Evolutionary conservation across 2,113 vertebrate genomes (phyloP).

Genomic region (Agapornis roseicollis): DNA sequence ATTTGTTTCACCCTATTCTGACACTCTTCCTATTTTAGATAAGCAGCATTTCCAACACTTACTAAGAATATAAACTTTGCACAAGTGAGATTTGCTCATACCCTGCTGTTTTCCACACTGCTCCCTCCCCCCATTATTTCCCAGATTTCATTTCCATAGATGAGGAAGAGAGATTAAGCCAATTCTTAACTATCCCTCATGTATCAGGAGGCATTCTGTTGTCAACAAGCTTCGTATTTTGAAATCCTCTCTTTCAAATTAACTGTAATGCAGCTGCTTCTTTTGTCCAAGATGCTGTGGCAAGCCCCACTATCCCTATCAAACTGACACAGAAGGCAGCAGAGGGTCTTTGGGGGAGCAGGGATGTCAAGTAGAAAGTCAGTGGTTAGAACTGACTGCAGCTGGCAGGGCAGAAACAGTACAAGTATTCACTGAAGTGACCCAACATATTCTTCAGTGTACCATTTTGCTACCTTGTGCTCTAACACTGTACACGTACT

Average conservation of each 20-base stretch:
- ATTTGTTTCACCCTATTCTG: background rate
- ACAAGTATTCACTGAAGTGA: background rate
- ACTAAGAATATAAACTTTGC: background rate
- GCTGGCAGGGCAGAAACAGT: conserved; percentile 13
- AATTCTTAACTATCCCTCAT: background rate
- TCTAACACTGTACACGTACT: background rate
- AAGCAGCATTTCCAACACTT: background rate
- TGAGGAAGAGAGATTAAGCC: background rate
- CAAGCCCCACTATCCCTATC: conserved; percentile 8
- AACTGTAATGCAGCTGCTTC: conserved; percentile 45
- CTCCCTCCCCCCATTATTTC: background rate
- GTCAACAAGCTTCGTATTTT: conserved; percentile 47
- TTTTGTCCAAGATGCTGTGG: conserved; percentile 25
- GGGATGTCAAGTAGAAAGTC: conserved; percentile 26
- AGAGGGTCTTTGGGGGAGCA: background rate
- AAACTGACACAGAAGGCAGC: conserved; percentile 30
- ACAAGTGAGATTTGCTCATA: background rate
- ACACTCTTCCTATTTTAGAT: background rate
- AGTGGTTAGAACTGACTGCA: conserved; percentile 30
- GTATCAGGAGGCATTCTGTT: conserved; percentile 31
- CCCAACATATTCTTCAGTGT: background rate
- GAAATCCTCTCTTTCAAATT: conserved; percentile 34
- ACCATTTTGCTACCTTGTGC: background rate
- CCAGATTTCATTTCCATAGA: background rate
- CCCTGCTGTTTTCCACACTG: background rate